Conservation (phyloP, 2,797 vertebrate species). For the Anas acuta region DNA sequence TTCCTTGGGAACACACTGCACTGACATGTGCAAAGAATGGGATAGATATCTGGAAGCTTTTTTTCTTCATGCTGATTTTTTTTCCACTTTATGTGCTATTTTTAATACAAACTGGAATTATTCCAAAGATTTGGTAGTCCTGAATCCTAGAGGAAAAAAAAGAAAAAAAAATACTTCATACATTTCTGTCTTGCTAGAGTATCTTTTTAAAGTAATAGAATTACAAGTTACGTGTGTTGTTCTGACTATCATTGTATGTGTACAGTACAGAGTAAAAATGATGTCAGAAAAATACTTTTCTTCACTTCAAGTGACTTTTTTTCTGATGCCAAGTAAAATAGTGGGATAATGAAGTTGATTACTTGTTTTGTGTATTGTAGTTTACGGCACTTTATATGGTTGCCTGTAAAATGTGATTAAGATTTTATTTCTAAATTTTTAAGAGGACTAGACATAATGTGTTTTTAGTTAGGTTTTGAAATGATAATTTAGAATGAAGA, state of each 20-base stretch:
- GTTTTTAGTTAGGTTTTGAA: background rate
- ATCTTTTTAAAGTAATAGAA: background rate
- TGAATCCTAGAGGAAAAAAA: background rate
- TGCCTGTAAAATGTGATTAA: background rate
- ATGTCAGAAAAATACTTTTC: background rate
- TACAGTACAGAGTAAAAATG: background rate
- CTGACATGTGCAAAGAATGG: background rate
- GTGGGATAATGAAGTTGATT: background rate
- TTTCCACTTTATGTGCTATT: background rate
- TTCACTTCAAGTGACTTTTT: background rate
- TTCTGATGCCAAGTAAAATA: background rate
- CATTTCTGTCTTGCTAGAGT: background rate
- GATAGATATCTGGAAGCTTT: background rate
- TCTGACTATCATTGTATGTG: background rate
- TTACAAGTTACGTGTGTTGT: background rate
- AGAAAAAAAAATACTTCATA: background rate
- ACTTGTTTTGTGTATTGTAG: background rate
- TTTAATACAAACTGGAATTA: background rate
- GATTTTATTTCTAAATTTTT: background rate
- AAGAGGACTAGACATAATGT: background rate
- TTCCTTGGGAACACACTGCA: background rate
- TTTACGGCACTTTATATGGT: background rate
- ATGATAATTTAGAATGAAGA: background rate
- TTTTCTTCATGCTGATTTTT: background rate
- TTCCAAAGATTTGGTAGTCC: background rate